Base-by-base conservation (phyloP, 2,888 invertebrate species). In the Leucoma salicis region DNA sequence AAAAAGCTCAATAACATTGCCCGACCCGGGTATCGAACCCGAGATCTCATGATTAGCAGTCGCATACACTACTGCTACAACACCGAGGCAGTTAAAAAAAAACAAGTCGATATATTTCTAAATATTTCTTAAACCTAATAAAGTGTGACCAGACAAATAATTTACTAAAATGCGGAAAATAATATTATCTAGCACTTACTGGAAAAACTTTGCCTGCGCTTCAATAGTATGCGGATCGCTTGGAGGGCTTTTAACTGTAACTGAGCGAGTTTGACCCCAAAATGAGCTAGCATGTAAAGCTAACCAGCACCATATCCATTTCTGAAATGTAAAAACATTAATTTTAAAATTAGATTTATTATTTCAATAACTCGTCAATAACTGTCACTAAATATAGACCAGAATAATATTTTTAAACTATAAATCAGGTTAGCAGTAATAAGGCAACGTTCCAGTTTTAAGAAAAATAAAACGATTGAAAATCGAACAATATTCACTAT, bases 121-220 rank as follows among this genome's bases (percentile, higher is more conserved):
- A 21, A 16, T 16, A 16, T 16, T 21, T 8, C 1, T 21, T 21
- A 8, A 21, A 21, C 6, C 8, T 21, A 21, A 3, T 21, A 21
- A 2, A 21, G 6, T 21, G 8, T 6, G 6, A 4, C 21, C 8
- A 8, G 6, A 1, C 5, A 21, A 21, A 21, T 21, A 1, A 5
- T 21, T 21, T 5, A 21, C 1, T 27, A n/a, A 27, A 12, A 12
- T 27, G 14, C 14, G 13, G 11, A 29, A 14, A 10, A 6, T 31
- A 36, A 11, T 2, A 21, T 14, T 31, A 3, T 46, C n/a, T n/a
- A n/a, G n/a, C 57, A 76, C 90, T 87, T 76, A 90, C 90, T 90
- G 90, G 63, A 90, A 90, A 58, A 87, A 90, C 62, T 90, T 90
- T 0, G 90, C 82, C 49, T 90, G 90, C 1, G 84, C 80, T 63